Conservation (phyloP, 1,140 invertebrate species). For the Drosophila jambulina region DNA sequence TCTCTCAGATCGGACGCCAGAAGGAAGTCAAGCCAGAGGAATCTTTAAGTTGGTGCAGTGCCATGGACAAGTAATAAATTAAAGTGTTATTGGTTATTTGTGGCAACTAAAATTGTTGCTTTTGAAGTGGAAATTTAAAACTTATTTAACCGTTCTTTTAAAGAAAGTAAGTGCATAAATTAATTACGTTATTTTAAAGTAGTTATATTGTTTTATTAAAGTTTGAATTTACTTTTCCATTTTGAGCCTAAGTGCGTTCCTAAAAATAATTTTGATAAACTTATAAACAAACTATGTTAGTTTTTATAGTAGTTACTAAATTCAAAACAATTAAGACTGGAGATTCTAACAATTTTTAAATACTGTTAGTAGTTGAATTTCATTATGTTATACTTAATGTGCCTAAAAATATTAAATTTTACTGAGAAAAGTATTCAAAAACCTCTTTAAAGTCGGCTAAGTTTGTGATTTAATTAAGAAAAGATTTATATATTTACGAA, state of each 20-base stretch:
- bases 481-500: neutral
- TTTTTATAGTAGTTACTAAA: neutral
- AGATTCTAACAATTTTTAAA: no score
- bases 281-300: neutral
- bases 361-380: no score
- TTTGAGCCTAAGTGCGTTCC: rapidly evolving
- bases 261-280: neutral
- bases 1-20: conserved; percentile 52
- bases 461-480: neutral
- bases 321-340: neutral
- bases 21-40: conserved; percentile 7
- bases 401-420: neutral
- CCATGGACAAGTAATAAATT: conserved; percentile 12
- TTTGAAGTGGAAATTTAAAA: neutral
- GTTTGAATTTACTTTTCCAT: no score
- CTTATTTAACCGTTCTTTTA: neutral
- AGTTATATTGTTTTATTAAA: neutral
- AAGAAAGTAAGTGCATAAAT: conserved; percentile 19
- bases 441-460: neutral
- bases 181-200: neutral
- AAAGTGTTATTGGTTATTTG: conserved; percentile 18
- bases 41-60: conserved; percentile 22
- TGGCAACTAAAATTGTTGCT: neutral
- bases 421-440: neutral
- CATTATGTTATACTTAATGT: neutral